Percentiles rank a stretch among this genome's conserved stretches.
phyloP scores from a whole-genome alignment of 2,888 invertebrate species.

The Hecatera dysodea region DNA sequence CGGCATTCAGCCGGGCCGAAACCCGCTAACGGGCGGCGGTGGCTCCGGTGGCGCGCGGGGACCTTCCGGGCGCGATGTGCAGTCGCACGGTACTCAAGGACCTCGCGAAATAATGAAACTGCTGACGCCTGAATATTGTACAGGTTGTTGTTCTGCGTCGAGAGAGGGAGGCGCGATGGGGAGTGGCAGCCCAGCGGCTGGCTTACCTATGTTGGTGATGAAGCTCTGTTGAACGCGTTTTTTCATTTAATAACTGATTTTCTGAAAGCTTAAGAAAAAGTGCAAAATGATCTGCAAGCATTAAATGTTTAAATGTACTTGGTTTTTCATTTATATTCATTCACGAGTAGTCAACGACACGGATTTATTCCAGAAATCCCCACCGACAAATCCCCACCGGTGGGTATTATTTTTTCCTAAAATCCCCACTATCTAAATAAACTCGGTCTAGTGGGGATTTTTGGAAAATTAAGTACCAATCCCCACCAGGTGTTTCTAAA shows the following conservation, averaged over 20 bases:
- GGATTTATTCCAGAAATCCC: too few relatives aligned
- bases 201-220: conserved; percentile 84
- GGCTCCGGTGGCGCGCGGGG: conserved; percentile 28
- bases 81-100: conserved; percentile 42
- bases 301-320: conserved; percentile 61
- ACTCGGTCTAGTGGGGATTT: too few relatives aligned
- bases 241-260: conserved; percentile 53
- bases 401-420: too few relatives aligned
- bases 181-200: conserved; percentile 74
- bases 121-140: conserved; percentile 78
- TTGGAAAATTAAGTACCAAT: too few relatives aligned
- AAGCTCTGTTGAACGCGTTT: conserved; percentile 80
- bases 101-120: conserved; percentile 73
- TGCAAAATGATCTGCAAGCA: conserved; percentile 72
- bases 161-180: conserved; percentile 71
- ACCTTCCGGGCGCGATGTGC: conserved; percentile 30
- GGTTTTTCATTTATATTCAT: conserved; percentile 28
- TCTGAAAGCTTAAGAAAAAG: conserved; percentile 82
- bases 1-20: conserved; percentile 79
- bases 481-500: too few relatives aligned
- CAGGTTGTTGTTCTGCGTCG: conserved; percentile 84
- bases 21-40: conserved; percentile 71
- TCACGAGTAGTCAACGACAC: not conserved
- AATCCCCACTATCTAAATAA: too few relatives aligned
- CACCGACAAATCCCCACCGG: too few relatives aligned